These are phyloP conservation scores for Orchestes rusci DNA, from an alignment of 2,888 invertebrate genomes.

Conservation along the genomic window DNA sequence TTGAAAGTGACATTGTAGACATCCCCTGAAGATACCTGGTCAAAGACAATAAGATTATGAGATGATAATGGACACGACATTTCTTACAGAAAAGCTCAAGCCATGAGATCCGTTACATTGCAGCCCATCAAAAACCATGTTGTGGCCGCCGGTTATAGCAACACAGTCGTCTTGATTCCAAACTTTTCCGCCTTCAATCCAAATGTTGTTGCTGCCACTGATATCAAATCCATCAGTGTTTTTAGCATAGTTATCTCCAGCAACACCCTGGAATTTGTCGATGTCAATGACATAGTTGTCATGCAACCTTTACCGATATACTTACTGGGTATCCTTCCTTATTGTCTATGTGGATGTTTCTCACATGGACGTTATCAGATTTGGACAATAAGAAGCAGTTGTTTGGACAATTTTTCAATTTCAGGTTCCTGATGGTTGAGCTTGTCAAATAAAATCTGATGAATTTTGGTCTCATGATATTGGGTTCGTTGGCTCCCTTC, in stretches of 20 bases:
- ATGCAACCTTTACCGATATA: background rate
- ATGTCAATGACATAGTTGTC: conserved; percentile 1
- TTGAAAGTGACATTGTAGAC: conserved; percentile 13
- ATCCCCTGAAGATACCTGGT: too few species aligned
- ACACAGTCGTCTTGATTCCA: conserved; percentile 30
- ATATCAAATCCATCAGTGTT: conserved; percentile 29
- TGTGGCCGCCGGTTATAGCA: conserved; percentile 24
- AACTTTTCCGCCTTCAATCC: conserved; percentile 24
- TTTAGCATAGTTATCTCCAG: conserved; percentile 19
- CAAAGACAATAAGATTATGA: too few species aligned
- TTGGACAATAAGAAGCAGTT: conserved; percentile 22
- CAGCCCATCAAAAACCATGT: conserved; percentile 22
- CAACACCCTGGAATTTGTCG: conserved; percentile 9
- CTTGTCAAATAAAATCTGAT: conserved; percentile 9
- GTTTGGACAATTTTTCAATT: conserved; percentile 24
- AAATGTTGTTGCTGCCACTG: conserved; percentile 14
- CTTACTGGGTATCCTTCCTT: conserved; percentile 25
- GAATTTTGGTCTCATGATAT: conserved; percentile 15
- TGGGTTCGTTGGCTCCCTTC: conserved; percentile 14
- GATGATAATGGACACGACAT: too few species aligned
- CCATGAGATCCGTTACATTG: conserved; percentile 29
- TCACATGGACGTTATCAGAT: conserved; percentile 16
- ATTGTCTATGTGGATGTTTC: conserved; percentile 22
- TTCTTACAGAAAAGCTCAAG: conserved; percentile 26
- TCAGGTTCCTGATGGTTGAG: conserved; percentile 20